Evolutionary conservation across 2,113 vertebrate genomes (phyloP).

Genomic region (Halichoerus grypus): DNA sequence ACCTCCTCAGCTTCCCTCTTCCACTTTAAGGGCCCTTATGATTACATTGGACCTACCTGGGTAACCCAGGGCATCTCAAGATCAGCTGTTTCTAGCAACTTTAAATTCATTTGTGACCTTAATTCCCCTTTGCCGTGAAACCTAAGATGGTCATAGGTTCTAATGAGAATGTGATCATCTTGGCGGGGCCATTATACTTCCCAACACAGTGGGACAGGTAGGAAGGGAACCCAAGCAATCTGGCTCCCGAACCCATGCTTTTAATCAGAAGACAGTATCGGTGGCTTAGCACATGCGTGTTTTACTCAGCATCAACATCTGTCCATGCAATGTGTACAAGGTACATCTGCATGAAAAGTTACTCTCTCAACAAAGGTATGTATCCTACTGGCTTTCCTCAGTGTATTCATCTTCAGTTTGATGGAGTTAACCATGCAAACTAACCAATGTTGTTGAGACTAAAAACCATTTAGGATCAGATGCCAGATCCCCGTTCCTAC

Average conservation of each 20-base stretch:
- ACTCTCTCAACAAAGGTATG: background rate
- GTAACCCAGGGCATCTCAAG: background rate
- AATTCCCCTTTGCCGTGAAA: background rate
- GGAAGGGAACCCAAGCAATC: background rate
- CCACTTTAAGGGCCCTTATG: background rate
- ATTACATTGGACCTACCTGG: background rate
- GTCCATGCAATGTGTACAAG: background rate
- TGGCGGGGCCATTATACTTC: background rate
- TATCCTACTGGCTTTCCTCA: background rate
- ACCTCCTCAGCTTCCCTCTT: background rate
- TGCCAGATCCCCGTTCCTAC: background rate
- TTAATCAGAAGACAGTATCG: background rate
- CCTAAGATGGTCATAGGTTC: background rate
- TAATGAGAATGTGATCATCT: background rate
- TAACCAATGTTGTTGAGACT: background rate
- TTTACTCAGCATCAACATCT: background rate
- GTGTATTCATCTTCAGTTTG: background rate
- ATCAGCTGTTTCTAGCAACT: background rate
- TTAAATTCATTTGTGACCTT: background rate
- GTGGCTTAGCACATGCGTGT: background rate
- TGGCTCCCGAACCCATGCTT: background rate
- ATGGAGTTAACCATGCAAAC: background rate
- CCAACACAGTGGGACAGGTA: background rate
- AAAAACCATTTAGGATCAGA: background rate
- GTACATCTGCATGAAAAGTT: background rate